Base-by-base conservation (phyloP, 2,797 vertebrate species). In the Anniella stebbinsi region DNA sequence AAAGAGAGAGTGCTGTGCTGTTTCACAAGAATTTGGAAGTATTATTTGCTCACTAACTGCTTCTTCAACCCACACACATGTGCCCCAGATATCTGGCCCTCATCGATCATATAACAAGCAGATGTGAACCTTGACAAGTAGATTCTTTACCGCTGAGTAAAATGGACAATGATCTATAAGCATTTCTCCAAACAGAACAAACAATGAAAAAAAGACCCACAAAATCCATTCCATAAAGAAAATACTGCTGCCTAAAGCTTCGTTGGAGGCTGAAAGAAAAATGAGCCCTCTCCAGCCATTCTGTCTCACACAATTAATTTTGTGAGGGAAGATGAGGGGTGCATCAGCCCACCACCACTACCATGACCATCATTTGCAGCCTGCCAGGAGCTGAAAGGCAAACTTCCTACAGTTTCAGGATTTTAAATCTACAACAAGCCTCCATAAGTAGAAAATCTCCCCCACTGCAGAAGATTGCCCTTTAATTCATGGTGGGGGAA, bases 31-130 rank as follows among this genome's bases (percentile, higher is more conserved):
- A 36, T 5, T 88, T 89, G 69, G 67, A 89, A 84, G 28, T 57
- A 41, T 81, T 51, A 12, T 45, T 57, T 80, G 45, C 57, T 90
- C 66, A 81, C 66, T 91, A 63, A 85, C 81, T 89, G 69, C n/a
- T 87, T 87, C 45, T 33, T 76, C 25, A 86, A 23, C 6, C 54
- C 36, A 86, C 73, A 33, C 0, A 0, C 0, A 41, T 88, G 30
- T 38, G 82, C 38, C 1, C 8, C 0, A 41, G 15, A 63, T 72
- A 88, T 8, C 2, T 0, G 0, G 23, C 10, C 28, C 1, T n/a
- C 75, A 72, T 88, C 10, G 1, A 25, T 75, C 80, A 70, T 69
- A 13, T 66, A 57, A 90, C 0, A 70, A 92, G 67, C 41, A 67
- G 0, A 0, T 12, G 84, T 1, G 75, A 0, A 45, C 77, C 87